Evolutionary conservation across 2,113 vertebrate species (phyloP), one percentile per base, ranked within the genome.

Genomic region (Rhizomys pruinosus): DNA sequence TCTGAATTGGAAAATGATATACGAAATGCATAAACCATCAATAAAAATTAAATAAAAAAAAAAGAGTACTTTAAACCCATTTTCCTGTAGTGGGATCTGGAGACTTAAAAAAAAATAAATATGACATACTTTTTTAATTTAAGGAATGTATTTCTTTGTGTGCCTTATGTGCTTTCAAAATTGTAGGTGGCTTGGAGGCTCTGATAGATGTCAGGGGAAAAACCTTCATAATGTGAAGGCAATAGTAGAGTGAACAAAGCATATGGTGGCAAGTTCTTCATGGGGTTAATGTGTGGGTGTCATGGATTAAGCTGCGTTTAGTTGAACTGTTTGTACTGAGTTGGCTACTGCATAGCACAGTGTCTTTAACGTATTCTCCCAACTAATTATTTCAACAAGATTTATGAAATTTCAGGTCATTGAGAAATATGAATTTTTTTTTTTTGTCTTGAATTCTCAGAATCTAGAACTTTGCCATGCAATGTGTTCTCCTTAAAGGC

Each of bases 361-460:
- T 57, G 13, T 6, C 2, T 39, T 47, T 42, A n/a, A n/a, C n/a
- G 39, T 71, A 59, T 44, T 12, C 13, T 73, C 6, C 10, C 15
- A 55, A n/a, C 27, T 63, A 63, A 34, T 76, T 79, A 79, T 57
- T 66, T 84, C 47, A 84, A 64, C 19, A 78, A 34, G 47, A 90
- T 7, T 72, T 73, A 23, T 77, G 23, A 90, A 47, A 61, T 85
- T 71, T 93, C 52, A 71, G 8, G 32, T 25, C 29, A 85, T 44
- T 5, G 39, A 93, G 77, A 87, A 74, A 20, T 89, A 9, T 11
- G 29, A 92, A n/a, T 59, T 77, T 87, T 6, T 5, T 84, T 7
- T 89, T 71, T 91, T 87, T 72, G 34, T 44, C 32, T 86, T 82
- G 6, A 1, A 10, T 55, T 95, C 22, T 94, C 69, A 27, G 13